phyloP scores from a whole-genome alignment of 2,113 vertebrate genomes.

The Dendropsophus ebraccatus region DNA sequence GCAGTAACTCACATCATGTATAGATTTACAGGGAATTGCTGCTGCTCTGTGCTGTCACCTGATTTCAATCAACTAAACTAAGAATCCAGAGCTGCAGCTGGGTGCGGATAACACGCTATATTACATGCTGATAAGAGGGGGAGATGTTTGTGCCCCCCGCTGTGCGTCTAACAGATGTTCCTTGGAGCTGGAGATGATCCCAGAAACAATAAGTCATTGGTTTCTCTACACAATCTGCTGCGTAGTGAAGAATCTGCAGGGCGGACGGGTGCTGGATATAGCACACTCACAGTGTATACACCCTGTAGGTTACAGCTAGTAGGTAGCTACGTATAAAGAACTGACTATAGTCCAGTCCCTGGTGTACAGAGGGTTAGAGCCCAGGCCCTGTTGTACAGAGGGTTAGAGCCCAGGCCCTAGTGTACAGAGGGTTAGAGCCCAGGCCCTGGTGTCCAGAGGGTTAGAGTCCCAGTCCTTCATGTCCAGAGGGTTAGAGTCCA shows the following conservation, averaged over 20 bases:
- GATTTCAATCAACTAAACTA: too few relatives aligned
- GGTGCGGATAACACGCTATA: background rate
- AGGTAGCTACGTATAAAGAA: too few relatives aligned
- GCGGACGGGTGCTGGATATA: too few relatives aligned
- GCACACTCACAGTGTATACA: too few relatives aligned
- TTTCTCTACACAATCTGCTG: background rate
- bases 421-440: background rate
- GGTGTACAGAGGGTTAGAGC: too few relatives aligned
- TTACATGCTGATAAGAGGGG: background rate
- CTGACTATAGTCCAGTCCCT: too few relatives aligned
- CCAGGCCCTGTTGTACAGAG: background rate
- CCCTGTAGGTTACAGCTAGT: too few relatives aligned
- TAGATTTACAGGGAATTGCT: too few relatives aligned
- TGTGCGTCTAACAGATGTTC: background rate
- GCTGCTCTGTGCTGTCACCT: too few relatives aligned
- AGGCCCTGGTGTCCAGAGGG: background rate
- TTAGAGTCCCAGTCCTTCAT: too few relatives aligned
- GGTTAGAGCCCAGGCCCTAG: background rate
- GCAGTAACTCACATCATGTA: too few relatives aligned
- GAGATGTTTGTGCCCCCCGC: background rate
- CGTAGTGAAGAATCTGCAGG: background rate
- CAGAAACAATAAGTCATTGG: background rate
- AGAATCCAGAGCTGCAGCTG: background rate
- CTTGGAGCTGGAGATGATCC: background rate
- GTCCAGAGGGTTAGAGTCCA: too few relatives aligned